Evolutionary conservation across 2,888 invertebrate species (phyloP), one percentile per base, ranked within the genome.

Genomic region (Acronicta psi): DNA sequence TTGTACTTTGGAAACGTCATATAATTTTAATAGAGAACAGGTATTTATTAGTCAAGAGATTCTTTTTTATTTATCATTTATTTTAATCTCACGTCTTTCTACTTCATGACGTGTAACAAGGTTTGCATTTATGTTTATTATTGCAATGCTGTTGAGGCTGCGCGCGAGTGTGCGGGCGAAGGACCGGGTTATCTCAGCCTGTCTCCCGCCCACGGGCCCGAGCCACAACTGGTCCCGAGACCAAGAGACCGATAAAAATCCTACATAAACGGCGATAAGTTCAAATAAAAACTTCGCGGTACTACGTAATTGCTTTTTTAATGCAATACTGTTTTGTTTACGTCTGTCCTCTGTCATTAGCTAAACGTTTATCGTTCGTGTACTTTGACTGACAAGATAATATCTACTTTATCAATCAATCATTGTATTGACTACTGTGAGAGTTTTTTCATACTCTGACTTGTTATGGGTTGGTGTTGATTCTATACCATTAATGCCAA

Each of bases 61-160:
- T 25, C 25, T 25, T 9, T 25, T 9, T 23, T 63, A 18, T 18
- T 47, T 67, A 66, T 59, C 36, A 40, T 53, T 18, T 20, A 9
- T 45, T 38, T 45, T 37, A 1, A 75, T 49, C 41, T 34, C 23
- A 38, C 8, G 37, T 47, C 37, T 50, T 51, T 52, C 58, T 37
- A 41, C 41, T 51, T 59, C 51, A 45, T 51, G 75, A 75, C 76
- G 63, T 75, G 68, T 76, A 75, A 78, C 79, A 69, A 77, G 74
- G 56, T 68, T 83, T 71, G 72, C 73, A 70, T 77, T 85, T 79
- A 84, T 75, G 79, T 85, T n/a, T n/a, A n/a, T n/a, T 86, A 81
- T 85, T 82, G 83, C 73, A 44, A 51, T 65, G 69, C 60, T 67
- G 60, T 62, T 70, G 71, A 74, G 75, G 76, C 62, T 76, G 75